Conservation (phyloP, 2,888 invertebrate genomes). For the Siphlonurus alternatus region DNA sequence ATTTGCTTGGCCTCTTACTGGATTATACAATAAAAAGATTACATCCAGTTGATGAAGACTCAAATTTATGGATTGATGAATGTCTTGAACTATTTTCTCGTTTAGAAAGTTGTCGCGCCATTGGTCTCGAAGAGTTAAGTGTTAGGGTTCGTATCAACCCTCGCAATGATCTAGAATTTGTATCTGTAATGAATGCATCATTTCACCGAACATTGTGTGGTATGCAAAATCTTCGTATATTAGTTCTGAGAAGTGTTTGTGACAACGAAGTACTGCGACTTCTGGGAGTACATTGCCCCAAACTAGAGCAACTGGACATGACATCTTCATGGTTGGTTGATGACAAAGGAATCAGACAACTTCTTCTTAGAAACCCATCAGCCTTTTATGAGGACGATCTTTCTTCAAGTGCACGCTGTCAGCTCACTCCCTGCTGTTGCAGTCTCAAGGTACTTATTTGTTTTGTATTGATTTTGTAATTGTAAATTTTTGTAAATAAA, state of each 20-base stretch:
- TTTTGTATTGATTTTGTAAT: no score
- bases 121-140: conserved; percentile 18
- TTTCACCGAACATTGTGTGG: conserved; percentile 16
- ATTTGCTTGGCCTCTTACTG: conserved; percentile 13
- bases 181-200: conserved; percentile 13
- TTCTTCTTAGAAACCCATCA: conserved; percentile 14
- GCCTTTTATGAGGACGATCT: conserved; percentile 2
- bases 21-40: conserved; percentile 12
- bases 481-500: no score
- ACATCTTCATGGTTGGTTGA: conserved; percentile 20
- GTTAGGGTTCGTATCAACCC: conserved; percentile 11
- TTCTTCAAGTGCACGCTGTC: conserved; percentile 4
- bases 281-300: conserved; percentile 18
- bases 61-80: conserved; percentile 12
- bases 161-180: conserved; percentile 10
- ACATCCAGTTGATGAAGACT: conserved; percentile 13
- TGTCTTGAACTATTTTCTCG: conserved; percentile 13
- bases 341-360: conserved; percentile 18
- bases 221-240: conserved; percentile 17
- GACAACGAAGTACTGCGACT: conserved; percentile 19
- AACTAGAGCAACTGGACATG: conserved; percentile 19
- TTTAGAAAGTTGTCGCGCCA: conserved; percentile 16
- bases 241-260: conserved; percentile 18
- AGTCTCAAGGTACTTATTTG: background rate
- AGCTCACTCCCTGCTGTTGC: conserved; percentile 1